These are phyloP conservation scores for Stenodera caucasica DNA, from an alignment of 2,888 invertebrate genomes.

Conservation along the genomic window DNA sequence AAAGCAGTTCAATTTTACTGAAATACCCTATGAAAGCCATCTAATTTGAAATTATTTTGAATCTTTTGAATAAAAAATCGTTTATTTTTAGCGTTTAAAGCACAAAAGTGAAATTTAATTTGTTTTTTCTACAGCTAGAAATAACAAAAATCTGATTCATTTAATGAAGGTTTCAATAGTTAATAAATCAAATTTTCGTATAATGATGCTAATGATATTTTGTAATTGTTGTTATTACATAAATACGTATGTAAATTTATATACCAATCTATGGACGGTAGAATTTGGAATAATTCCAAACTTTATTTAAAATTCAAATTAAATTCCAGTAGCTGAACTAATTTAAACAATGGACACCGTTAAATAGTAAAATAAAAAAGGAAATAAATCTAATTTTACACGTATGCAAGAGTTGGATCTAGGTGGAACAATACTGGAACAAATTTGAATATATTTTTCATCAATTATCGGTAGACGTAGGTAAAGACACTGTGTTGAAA, in stretches of 20 bases:
- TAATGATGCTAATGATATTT: too few species aligned
- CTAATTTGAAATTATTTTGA: neutral
- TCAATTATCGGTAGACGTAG: slow-evolving; percentile 22
- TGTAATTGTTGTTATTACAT: neutral
- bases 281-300: neutral
- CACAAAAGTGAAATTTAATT: too few species aligned
- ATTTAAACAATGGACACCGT: slow-evolving; percentile 16
- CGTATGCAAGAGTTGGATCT: slow-evolving; percentile 21
- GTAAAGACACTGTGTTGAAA: slow-evolving; percentile 16
- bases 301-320: slow-evolving; percentile 11
- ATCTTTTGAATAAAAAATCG: neutral
- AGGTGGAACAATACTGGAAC: slow-evolving; percentile 20
- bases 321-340: slow-evolving; percentile 7
- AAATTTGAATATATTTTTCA: slow-evolving; percentile 28
- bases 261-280: neutral
- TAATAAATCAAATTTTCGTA: too few species aligned
- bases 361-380: slow-evolving; percentile 16
- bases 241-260: neutral
- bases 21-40: neutral
- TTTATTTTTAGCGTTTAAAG: neutral
- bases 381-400: slow-evolving; percentile 25
- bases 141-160: too few species aligned
- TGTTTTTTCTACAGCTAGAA: too few species aligned
- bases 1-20: neutral
- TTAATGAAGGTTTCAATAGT: too few species aligned